Conservation (phyloP, 2,113 vertebrate species). For the Sclerurus mexicanus region DNA sequence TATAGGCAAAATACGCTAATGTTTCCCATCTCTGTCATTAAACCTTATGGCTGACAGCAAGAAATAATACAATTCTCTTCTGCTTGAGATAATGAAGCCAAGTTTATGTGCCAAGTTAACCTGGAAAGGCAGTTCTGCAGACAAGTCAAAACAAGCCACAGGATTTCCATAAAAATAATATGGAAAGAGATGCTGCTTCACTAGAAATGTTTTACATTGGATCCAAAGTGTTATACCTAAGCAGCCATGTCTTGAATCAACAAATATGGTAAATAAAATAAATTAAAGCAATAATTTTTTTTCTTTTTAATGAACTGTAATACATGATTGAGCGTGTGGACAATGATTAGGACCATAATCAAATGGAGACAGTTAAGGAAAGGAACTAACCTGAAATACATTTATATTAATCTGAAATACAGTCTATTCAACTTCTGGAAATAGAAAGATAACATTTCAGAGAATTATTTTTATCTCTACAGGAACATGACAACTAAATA, state of each 20-base stretch:
- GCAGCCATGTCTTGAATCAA: not conserved
- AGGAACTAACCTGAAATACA: not conserved
- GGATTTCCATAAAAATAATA: not conserved
- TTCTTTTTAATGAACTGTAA: not conserved
- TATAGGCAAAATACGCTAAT: not conserved
- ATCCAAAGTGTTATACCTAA: not conserved
- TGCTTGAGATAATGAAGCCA: not conserved
- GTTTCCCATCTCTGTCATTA: not conserved
- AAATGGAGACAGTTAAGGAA: not conserved
- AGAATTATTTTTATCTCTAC: not conserved
- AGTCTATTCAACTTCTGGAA: not conserved
- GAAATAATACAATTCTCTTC: not conserved
- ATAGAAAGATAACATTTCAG: not conserved
- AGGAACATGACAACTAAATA: not conserved
- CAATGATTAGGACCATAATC: not conserved
- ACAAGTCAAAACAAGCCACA: not conserved
- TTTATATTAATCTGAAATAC: not conserved
- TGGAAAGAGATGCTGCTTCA: not conserved
- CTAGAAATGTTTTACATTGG: not conserved
- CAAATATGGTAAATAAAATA: not conserved
- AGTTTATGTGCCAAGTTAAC: not conserved
- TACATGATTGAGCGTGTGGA: not conserved
- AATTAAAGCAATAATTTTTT: not conserved
- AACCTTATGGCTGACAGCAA: not conserved
- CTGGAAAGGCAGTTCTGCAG: not conserved